Base-by-base conservation (phyloP, 2,888 invertebrate genomes). In the Fragum fragum region DNA sequence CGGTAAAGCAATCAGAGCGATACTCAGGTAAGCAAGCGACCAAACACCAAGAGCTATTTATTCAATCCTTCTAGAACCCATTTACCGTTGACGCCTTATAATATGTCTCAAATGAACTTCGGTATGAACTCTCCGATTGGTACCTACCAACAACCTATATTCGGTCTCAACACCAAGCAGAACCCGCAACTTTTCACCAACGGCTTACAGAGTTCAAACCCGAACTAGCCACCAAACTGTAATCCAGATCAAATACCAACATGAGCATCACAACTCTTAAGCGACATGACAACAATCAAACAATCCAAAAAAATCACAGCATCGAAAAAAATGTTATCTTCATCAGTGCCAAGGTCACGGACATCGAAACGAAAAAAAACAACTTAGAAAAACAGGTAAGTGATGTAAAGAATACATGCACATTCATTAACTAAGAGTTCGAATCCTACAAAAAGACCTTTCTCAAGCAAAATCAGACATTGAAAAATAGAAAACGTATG, bases 201-300 rank as follows among this genome's bases (percentile, higher is more conserved):
- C 18, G 53, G 11, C 7, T 16, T 21, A 16, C 18, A 16, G 18
- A 7, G 18, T n/a, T 18, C 9, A n/a, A 16, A 16, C 53, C 18
- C n/a, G 6, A 53, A 53, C n/a, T 53, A 6, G 18, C 18, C 18
- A 11, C 53, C 7, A 18, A 53, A 6, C 53, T n/a, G 53, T 18
- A 21, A n/a, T 18, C 6, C 18, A n/a, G 53, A 53, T 11, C 53
- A 53, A 53, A 21, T 53, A n/a, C 69, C 69, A 23, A 14, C 69
- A 21, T 69, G 69, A 47, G 69, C 69, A 6, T 21, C 69, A 26
- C 47, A 39, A 39, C 11, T 69, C 11, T 42, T 69, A 11, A 36
- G 42, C 9, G 69, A 69, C 18, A 16, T 69, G 26, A 69, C 39
- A 69, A 21, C 21, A 14, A 42, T 69, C 14, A 69, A 16, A 47